Evolutionary conservation across 2,113 vertebrate genomes (phyloP).

Genomic region (Syngnathus typhle): DNA sequence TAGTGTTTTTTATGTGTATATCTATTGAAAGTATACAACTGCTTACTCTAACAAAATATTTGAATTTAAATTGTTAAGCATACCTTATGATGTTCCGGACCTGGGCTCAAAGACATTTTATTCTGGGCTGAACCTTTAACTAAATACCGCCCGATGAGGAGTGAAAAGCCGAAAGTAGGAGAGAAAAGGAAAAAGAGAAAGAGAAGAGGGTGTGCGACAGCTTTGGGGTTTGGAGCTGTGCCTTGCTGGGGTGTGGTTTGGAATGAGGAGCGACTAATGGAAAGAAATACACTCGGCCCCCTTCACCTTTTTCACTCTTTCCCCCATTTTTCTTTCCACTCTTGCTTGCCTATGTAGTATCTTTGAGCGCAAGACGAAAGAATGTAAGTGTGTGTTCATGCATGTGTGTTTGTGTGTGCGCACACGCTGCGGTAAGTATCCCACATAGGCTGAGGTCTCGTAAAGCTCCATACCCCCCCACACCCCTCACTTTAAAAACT

Average conservation of each 20-base stretch:
- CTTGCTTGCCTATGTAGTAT: conserved; percentile 27
- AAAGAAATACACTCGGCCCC: conserved; percentile 50
- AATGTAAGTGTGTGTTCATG: conserved; percentile 21
- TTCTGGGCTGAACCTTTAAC: not conserved
- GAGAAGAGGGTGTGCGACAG: conserved; percentile 46
- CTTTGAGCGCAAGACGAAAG: conserved; percentile 17
- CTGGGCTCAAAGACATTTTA: not conserved
- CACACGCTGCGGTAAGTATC: conserved; percentile 52
- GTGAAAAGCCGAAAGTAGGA: conserved; percentile 15
- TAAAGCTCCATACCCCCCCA: conserved; percentile 57
- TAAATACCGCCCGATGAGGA: not conserved
- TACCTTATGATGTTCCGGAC: not conserved
- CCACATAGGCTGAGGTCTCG: conserved; percentile 61
- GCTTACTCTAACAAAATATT: not conserved
- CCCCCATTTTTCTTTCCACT: conserved; percentile 18
- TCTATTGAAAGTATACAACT: not conserved
- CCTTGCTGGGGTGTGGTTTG: conserved; percentile 59
- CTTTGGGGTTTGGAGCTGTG: conserved; percentile 56
- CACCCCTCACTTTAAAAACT: conserved; percentile 51
- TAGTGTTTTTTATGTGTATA: too few relatives aligned
- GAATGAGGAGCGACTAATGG: conserved; percentile 47
- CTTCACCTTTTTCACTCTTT: conserved; percentile 43
- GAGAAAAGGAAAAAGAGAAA: conserved; percentile 22
- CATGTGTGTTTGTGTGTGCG: conserved; percentile 20
- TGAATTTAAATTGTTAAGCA: not conserved